Evolutionary conservation across 2,888 invertebrate species (phyloP), one percentile per base, ranked within the genome.

Genomic region (Tipula vernalis): DNA sequence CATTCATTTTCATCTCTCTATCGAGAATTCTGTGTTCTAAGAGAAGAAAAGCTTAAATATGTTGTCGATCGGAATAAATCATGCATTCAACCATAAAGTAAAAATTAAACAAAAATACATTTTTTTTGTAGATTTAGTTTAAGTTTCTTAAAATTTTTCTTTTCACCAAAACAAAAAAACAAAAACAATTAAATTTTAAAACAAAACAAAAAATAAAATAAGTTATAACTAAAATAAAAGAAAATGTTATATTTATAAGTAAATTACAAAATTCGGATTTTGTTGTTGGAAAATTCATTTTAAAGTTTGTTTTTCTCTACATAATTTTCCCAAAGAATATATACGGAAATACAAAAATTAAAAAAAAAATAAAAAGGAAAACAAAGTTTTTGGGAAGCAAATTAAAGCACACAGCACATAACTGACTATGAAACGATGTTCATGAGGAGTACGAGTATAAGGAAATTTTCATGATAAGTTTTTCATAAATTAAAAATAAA

Each of bases 81-180:
- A 71, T 71, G 71, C 71, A 71, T 71, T 71, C 71, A 71, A 71
- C 71, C 71, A 71, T 71, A 71, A 71, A 71, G 71, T 71, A 71
- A 71, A 71, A 71, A 71, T 71, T 71, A 71, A 71, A 71, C 71
- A 71, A 28, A 28, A 71, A 71, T 71, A 71, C 71, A 71, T 5
- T 51, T 15, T 28, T 71, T 6, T 39, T 71, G 28, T 28, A 28
- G 28, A 28, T 28, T 28, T 28, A 28, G 28, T 28, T 28, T 71
- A 28, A 71, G 71, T 71, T 71, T 71, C 71, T 71, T 71, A 71
- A 28, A 71, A 71, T 71, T 71, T 28, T 71, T 51, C 51, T 51
- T 51, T 71, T 71, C 28, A 71, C 71, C 71, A 18, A 71, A 71
- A 28, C 28, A 28, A 28, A 71, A 18, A 71, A 71, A 28, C 28